Evolutionary conservation across 2,113 vertebrate species (phyloP), one percentile per base, ranked within the genome.

Genomic region (Cavia porcellus): DNA sequence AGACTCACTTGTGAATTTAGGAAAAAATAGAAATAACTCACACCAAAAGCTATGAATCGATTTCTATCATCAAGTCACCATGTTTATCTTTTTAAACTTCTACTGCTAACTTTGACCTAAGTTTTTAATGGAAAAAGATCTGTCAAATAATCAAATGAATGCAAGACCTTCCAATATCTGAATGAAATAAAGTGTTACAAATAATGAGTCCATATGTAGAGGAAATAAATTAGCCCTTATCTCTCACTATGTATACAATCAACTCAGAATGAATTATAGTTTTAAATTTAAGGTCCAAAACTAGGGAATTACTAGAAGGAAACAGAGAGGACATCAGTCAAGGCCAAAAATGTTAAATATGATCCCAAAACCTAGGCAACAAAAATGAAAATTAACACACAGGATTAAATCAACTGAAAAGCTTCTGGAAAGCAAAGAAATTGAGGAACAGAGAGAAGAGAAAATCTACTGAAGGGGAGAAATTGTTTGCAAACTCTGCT

Each of bases 181-280:
- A 96, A 64, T 79, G 30, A 93, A 92, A 92, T 72, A n/a, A 24
- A 32, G 92, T 30, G 50, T 92, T 57, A 92, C 82, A 92, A 88
- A 74, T 86, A 89, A 59, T 59, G 22, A 1, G 9, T 30, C 52
- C 2, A 32, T 25, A 72, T 42, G 13, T 50, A 55, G 14, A 52
- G 14, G 24, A 72, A 57, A 59, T 50, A 42, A 88, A 74, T 25
- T 20, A 57, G 9, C 20, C 66, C 14, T 88, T 86, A 35, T 38
- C 25, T 88, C 52, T 74, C 15, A 59, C 25, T 38, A 88, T 25
- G 50, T 57, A 30, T 30, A 74, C 59, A 88, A 30, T 55, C 35
- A 72, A 74, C 15, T 55, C 68, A 74, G 17, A 88, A 45, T 45
- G n/a, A 38, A 7, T 20, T 10, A 30, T 19, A 74, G 25, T 28